Evolutionary conservation across 2,113 vertebrate species (phyloP).

Genomic region (Chamaetylas fuelleborni): DNA sequence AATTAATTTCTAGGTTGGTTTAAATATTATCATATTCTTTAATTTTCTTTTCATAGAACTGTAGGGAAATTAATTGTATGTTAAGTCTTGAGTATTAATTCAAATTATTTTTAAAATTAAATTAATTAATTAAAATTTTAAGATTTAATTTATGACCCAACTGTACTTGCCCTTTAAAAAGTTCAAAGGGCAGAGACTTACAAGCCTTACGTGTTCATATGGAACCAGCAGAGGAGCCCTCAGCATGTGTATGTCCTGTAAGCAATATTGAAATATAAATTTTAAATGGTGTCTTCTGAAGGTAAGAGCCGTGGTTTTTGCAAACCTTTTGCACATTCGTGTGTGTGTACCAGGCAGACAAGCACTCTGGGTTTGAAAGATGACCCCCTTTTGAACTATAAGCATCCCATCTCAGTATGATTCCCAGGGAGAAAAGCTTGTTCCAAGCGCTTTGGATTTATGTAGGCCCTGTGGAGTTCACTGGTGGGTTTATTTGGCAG

Average conservation of each 20-base stretch:
- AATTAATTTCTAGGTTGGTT: not conserved
- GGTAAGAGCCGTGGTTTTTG: not conserved
- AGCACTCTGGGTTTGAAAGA: not conserved
- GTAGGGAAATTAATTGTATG: not conserved
- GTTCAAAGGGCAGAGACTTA: not conserved
- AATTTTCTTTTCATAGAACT: not conserved
- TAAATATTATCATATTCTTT: not conserved
- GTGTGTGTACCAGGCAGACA: not conserved
- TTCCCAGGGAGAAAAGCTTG: slow-evolving; percentile 5
- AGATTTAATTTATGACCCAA: not conserved
- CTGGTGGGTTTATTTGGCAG: slow-evolving; percentile 56
- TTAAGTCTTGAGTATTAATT: not conserved
- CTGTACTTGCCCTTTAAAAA: not conserved
- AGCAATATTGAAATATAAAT: not conserved
- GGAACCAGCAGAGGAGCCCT: not conserved
- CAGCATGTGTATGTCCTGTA: not conserved
- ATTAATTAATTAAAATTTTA: not conserved
- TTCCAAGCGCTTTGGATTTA: slow-evolving; percentile 8
- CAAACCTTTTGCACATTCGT: not conserved
- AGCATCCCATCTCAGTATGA: not conserved
- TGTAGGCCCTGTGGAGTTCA: not conserved
- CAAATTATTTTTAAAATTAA: too few species aligned
- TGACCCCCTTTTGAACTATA: not conserved
- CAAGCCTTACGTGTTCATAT: not conserved
- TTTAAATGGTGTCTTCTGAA: not conserved